A percentile compares a stretch with the other conserved stretches of the same genome.
Conservation (phyloP, 2,113 vertebrate species). For the Trogon surrucura region DNA sequence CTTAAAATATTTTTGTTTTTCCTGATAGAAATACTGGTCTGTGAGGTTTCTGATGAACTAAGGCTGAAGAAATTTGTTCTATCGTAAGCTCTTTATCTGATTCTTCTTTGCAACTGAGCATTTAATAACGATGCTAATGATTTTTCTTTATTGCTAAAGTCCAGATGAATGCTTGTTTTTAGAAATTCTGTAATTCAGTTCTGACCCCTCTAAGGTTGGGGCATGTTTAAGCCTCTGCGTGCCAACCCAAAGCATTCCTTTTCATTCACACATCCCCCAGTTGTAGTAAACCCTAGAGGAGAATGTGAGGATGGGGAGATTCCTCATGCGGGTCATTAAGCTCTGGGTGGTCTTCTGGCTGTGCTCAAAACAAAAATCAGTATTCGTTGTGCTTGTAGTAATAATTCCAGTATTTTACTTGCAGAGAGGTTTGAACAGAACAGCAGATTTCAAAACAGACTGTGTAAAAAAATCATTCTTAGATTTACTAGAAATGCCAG, state of each 20-base stretch:
- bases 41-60: neutral
- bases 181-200: neutral
- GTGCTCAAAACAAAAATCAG: neutral
- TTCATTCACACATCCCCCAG: neutral
- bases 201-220: neutral
- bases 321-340: neutral
- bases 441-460: conserved; percentile 46
- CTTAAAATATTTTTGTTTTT: conserved; percentile 18
- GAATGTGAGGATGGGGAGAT: neutral
- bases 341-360: conserved; percentile 35
- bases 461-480: conserved; percentile 25
- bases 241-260: conserved; percentile 32
- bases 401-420: conserved; percentile 11
- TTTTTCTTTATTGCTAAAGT: neutral
- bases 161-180: neutral
- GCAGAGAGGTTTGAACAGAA: conserved; percentile 23
- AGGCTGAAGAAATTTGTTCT: neutral
- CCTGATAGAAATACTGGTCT: neutral
- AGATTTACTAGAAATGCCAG: conserved; percentile 53
- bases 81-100: neutral
- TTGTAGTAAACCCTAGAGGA: conserved; percentile 5
- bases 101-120: neutral
- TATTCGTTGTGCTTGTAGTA: conserved; percentile 38
- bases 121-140: neutral
- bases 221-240: neutral